Evolutionary conservation across 1,140 invertebrate genomes (phyloP), one percentile per base, ranked within the genome.

Genomic region (Dinoponera quadriceps): DNA sequence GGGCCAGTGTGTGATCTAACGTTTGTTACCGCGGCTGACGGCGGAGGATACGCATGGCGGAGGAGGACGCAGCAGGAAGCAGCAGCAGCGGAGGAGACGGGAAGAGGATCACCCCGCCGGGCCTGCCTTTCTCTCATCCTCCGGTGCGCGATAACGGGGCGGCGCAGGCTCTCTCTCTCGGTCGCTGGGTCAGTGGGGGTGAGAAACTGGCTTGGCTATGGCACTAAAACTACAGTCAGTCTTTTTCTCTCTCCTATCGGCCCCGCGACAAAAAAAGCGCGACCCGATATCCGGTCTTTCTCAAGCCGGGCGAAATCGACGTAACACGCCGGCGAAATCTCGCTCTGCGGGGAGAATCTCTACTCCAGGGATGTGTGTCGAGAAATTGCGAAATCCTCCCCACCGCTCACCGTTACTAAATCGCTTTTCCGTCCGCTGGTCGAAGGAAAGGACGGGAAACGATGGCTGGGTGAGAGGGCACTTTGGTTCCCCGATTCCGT

Each of bases 191-290:
- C 93, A 92, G 91, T 94, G 93, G 94, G 94, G 93, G 93, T 91
- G 94, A 94, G 94, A 94, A 94, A 94, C 92, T 92, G 94, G 92
- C 94, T 94, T 92, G 94, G 93, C 93, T 94, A 87, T 71, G 69
- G 71, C 88, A 84, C 87, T n/a, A 84, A 75, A 85, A 66, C 83
- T 88, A 89, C 88, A 94, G 94, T 94, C 94, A 94, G 94, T 94
- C 94, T 94, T 94, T 94, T 94, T 94, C 94, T 94, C 94, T 94
- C 94, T 94, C 94, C 94, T 94, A 94, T 94, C 90, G 92, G 90
- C 93, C 88, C 82, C 75, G 88, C 87, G 92, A 92, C 90, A 91
- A 90, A 85, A 11, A n/a, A n/a, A n/a, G 65, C 75, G 22, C 65
- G 44, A 48, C 54, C 55, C 38, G 2, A 71, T 27, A 57, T 49